Evolutionary conservation across 2,797 vertebrate species (phyloP).

Genomic region (Eulemur mongoz): DNA sequence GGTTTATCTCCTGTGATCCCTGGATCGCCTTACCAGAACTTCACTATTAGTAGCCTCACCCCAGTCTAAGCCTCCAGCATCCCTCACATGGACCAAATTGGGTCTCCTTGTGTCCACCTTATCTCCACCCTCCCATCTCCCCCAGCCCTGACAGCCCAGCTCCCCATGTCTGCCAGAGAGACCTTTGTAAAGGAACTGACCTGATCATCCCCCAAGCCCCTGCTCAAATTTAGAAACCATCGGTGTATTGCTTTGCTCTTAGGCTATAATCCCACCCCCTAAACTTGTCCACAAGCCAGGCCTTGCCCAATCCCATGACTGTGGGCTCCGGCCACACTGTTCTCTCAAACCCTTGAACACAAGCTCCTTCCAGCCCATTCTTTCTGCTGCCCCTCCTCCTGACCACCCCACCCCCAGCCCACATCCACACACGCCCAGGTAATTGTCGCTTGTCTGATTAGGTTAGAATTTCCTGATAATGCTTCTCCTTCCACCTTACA

Average conservation of each 20-base stretch:
- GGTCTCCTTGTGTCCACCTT: neutral
- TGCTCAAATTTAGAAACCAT: neutral
- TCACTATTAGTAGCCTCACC: neutral
- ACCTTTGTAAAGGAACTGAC: neutral
- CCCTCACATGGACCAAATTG: neutral
- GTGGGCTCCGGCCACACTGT: accelerated
- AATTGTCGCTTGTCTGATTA: too few relatives aligned
- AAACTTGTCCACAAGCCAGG: neutral
- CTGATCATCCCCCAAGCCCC: too few relatives aligned
- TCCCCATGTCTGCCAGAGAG: accelerated
- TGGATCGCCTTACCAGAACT: accelerated
- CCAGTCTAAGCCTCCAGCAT: neutral
- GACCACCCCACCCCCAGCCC: too few relatives aligned
- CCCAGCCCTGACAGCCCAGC: neutral
- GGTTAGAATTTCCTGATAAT: neutral
- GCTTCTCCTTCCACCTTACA: neutral
- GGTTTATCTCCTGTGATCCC: neutral
- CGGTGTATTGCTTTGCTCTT: neutral
- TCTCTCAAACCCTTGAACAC: neutral
- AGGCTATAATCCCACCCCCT: neutral
- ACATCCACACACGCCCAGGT: accelerated
- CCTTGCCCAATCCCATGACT: neutral
- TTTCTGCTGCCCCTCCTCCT: neutral
- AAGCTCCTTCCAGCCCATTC: too few relatives aligned
- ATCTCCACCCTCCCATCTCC: neutral